A percentile compares a stretch with the other conserved stretches of the same genome.
phyloP scores from a whole-genome alignment of 2,797 vertebrate genomes.

The Thunnus albacares region DNA sequence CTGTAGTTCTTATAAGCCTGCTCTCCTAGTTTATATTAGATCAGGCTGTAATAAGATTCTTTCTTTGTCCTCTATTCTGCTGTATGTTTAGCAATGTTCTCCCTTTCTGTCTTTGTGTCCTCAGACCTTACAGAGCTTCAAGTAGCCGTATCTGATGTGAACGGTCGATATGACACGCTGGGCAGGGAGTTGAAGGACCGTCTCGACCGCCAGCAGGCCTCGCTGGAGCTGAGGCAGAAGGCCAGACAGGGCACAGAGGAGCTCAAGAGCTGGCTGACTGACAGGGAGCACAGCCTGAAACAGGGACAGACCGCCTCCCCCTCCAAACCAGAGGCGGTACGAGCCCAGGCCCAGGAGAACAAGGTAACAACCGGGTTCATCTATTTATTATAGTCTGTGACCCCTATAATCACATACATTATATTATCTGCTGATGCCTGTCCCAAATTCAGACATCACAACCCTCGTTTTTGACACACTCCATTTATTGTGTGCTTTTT shows the following conservation, averaged over 20 bases:
- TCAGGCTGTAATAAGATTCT: no score
- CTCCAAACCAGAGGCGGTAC: conserved; percentile 90
- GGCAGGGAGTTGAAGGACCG: conserved; percentile 87
- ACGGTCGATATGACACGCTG: conserved; percentile 88
- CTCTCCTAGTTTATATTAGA: neutral
- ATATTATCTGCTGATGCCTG: neutral
- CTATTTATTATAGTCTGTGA: no score
- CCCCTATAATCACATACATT: neutral
- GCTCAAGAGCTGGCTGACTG: conserved; percentile 90
- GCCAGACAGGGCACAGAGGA: conserved; percentile 86
- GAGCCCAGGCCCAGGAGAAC: conserved; percentile 94
- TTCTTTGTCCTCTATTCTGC: neutral
- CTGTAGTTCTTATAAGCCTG: neutral
- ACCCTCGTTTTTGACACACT: neutral
- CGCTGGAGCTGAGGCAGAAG: conserved; percentile 87
- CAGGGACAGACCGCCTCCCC: conserved; percentile 87
- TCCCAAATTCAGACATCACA: neutral
- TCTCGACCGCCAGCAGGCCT: conserved; percentile 84
- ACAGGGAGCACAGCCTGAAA: conserved; percentile 88
- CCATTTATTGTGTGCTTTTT: neutral
- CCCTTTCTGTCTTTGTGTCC: neutral
- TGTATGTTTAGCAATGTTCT: neutral
- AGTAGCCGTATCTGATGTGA: conserved; percentile 93
- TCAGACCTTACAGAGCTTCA: conserved; percentile 97
- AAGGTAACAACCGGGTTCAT: conserved; percentile 85